Conservation (phyloP, 2,888 invertebrate species). For the Oxytorus armatus region DNA sequence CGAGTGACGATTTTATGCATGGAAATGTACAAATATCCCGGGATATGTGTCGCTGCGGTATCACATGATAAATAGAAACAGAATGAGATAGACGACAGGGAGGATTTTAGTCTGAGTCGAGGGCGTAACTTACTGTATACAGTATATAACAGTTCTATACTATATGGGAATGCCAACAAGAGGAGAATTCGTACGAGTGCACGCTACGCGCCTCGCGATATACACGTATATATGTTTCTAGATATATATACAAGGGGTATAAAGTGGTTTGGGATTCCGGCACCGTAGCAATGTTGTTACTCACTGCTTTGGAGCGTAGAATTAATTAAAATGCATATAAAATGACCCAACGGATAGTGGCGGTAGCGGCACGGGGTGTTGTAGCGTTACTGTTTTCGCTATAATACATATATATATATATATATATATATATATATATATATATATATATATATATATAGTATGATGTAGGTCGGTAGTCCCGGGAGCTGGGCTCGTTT, state of each 20-base stretch:
- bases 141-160: background rate
- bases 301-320: conserved; percentile 74
- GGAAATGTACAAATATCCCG: background rate
- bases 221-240: conserved; percentile 24
- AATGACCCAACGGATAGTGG: conserved; percentile 73
- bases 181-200: conserved; percentile 46
- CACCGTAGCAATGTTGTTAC: conserved; percentile 72
- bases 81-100: conserved; percentile 4
- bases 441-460: conserved; percentile 1
- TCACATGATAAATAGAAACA: conserved; percentile 27
- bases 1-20: conserved; percentile 1
- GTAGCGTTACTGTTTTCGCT: conserved; percentile 29
- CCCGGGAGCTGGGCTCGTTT: conserved; percentile 67
- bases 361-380: conserved; percentile 33
- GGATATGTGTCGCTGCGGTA: background rate
- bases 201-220: conserved; percentile 14
- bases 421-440: background rate
- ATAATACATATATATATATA: background rate
- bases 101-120: conserved; percentile 13
- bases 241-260: conserved; percentile 65
- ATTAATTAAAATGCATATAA: conserved; percentile 81
- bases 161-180: conserved; percentile 16
- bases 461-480: conserved; percentile 25
- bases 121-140: background rate
- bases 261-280: conserved; percentile 70